Evolutionary conservation across 2,113 vertebrate species (phyloP).

Genomic region (Sciurus niger): DNA sequence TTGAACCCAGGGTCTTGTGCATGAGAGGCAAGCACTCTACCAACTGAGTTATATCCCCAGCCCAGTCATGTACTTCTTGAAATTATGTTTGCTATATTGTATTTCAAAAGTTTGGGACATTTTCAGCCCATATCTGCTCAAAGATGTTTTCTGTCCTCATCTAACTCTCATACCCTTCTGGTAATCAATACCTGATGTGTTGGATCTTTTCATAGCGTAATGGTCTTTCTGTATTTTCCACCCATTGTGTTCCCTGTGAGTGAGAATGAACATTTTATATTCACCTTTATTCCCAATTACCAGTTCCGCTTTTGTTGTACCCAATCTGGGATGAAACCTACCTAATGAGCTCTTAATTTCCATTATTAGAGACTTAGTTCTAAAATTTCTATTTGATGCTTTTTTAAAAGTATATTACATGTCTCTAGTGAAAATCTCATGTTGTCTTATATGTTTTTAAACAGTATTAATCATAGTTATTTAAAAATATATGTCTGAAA

Average conservation of each 20-base stretch:
- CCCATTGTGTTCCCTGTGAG: background rate
- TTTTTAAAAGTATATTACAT: background rate
- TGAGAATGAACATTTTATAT: background rate
- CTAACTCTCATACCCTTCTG: background rate
- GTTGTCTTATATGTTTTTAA: background rate
- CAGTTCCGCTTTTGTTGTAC: background rate
- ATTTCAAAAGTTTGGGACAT: background rate
- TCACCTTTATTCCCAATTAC: background rate
- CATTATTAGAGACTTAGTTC: background rate
- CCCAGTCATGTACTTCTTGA: background rate
- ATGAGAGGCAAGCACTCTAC: no score
- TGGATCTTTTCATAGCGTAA: background rate
- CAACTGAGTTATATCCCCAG: no score
- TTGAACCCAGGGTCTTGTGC: no score
- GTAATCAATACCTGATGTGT: background rate
- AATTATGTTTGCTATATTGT: background rate
- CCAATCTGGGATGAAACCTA: background rate
- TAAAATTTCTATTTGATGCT: constrained; percentile 41
- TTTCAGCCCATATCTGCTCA: background rate
- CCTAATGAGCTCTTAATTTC: background rate
- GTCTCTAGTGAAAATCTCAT: background rate
- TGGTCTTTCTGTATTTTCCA: background rate
- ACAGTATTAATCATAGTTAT: constrained; percentile 18
- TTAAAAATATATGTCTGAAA: constrained; percentile 29
- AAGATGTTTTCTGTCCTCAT: background rate